These are phyloP conservation scores for Heliconius melpomene DNA, from an alignment of 1,140 invertebrate species.

Conservation along the genomic window DNA sequence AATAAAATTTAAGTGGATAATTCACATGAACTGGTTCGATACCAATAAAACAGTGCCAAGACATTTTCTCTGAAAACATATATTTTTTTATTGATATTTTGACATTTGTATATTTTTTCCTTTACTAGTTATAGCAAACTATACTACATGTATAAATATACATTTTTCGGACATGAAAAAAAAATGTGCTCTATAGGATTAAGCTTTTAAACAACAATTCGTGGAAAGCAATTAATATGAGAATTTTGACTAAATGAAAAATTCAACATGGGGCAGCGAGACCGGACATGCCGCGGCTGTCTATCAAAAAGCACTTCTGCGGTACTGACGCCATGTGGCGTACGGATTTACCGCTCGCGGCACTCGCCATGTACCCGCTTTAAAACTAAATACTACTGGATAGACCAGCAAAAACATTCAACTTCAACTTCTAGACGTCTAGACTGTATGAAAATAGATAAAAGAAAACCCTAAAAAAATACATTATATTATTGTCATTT, in stretches of 20 bases:
- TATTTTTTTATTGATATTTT: too few species aligned
- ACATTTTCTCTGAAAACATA: too few species aligned
- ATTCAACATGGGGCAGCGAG: conserved; percentile 30
- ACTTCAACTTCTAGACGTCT: background rate
- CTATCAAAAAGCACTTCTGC: conserved; percentile 70
- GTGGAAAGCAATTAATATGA: conserved; percentile 34
- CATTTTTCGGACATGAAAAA: too few species aligned
- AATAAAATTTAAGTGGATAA: too few species aligned
- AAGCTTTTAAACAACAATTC: conserved; percentile 21
- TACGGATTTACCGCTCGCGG: conserved; percentile 61
- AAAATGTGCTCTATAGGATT: too few species aligned
- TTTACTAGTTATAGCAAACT: too few species aligned
- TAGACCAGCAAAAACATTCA: conserved; percentile 5
- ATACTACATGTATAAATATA: too few species aligned
- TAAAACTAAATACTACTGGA: conserved; percentile 35
- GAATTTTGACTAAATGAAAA: conserved; percentile 35
- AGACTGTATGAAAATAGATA: conserved; percentile 11
- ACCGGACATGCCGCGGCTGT: conserved; percentile 55
- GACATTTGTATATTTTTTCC: too few species aligned
- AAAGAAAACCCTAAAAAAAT: background rate
- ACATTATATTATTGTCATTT: too few species aligned
- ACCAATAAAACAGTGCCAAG: background rate
- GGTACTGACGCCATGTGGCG: conserved; percentile 57
- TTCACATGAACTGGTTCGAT: too few species aligned
- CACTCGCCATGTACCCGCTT: conserved; percentile 56